Evolutionary conservation across 2,888 invertebrate genomes (phyloP).

Genomic region (Physocephala rufipes): DNA sequence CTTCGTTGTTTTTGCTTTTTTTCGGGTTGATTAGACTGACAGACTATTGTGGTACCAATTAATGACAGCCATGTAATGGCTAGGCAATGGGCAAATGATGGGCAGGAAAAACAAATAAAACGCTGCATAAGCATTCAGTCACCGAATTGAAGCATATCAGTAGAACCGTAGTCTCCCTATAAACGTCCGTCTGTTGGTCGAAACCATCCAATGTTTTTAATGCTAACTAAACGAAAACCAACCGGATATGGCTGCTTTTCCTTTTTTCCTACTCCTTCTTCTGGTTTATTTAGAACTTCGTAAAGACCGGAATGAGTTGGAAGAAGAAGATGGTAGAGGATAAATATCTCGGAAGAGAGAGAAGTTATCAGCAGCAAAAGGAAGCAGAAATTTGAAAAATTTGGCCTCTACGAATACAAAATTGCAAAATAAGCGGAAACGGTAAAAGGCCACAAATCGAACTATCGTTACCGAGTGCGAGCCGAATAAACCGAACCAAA

Average conservation of each 20-base stretch:
- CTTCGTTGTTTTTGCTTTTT: no score
- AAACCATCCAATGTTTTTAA: constrained; percentile 5
- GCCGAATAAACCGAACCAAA: no score
- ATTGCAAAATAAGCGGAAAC: constrained; percentile 32
- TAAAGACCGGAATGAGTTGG: background rate
- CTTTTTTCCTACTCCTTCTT: background rate
- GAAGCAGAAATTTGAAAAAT: background rate
- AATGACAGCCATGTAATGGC: background rate
- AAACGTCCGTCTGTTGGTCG: no score
- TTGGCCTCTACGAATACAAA: background rate
- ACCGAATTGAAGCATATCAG: background rate
- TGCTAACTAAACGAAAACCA: background rate
- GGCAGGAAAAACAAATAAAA: constrained; percentile 20
- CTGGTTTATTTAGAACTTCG: no score
- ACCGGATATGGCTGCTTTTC: no score
- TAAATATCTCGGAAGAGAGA: background rate
- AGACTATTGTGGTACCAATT: no score
- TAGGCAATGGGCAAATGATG: constrained; percentile 12
- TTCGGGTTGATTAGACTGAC: no score
- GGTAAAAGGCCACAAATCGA: constrained; percentile 12
- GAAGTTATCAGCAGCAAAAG: background rate
- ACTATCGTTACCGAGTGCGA: background rate
- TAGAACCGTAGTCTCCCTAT: no score
- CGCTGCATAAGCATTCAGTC: constrained; percentile 32
- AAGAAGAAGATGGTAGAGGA: background rate